A percentile compares a stretch with the other conserved stretches of the same genome.
Evolutionary conservation across 1,140 invertebrate genomes (phyloP).

Genomic region (Bombus soroeensis): DNA sequence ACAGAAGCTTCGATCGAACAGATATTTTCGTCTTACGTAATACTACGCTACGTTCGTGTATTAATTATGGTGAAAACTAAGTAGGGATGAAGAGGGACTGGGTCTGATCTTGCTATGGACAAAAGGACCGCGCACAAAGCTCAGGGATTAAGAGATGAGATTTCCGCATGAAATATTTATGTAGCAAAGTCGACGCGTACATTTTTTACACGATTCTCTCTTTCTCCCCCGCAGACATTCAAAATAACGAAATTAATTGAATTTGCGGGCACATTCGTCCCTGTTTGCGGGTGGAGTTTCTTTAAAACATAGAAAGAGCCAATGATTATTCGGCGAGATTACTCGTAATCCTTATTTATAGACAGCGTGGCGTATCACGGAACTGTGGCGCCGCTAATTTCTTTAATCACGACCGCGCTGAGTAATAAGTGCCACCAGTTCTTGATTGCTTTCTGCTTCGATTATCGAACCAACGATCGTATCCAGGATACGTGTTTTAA

Average conservation of each 20-base stretch:
- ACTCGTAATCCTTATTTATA: constrained; percentile 65
- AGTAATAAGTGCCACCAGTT: constrained; percentile 5
- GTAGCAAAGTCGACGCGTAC: neutral
- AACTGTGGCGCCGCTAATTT: constrained; percentile 50
- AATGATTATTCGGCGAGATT: constrained; percentile 52
- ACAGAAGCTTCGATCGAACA: neutral
- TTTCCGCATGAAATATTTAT: constrained; percentile 2
- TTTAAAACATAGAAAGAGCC: constrained; percentile 36
- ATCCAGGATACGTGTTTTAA: neutral
- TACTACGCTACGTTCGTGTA: too few species aligned
- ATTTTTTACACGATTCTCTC: neutral
- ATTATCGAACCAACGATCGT: neutral
- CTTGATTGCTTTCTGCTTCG: constrained; percentile 1
- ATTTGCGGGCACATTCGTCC: constrained; percentile 8
- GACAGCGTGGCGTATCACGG: constrained; percentile 23
- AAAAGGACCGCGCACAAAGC: neutral
- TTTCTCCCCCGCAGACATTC: neutral
- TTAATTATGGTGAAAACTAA: neutral
- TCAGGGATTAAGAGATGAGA: constrained; percentile 14
- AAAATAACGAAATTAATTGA: constrained; percentile 54
- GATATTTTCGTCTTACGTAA: neutral
- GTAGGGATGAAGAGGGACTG: neutral
- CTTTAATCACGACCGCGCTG: constrained; percentile 46
- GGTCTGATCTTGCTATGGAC: neutral
- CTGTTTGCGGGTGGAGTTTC: constrained; percentile 29